A percentile compares a stretch with the other conserved stretches of the same genome.
Conservation (phyloP, 30 jellyfish, hydroid and myxozoan species). For the Turritopsis rubra region DNA sequence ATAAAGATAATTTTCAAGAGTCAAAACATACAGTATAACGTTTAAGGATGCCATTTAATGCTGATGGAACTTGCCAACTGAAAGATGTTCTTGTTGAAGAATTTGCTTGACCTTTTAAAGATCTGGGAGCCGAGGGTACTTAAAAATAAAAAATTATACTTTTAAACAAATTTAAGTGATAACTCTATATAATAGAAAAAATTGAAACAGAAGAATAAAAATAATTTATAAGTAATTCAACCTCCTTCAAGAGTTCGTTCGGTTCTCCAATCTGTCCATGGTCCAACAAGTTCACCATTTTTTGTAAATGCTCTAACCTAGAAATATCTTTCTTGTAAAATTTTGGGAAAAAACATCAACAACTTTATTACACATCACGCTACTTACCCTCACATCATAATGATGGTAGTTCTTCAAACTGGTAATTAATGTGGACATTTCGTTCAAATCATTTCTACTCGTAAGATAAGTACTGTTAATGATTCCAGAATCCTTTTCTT, state of each 20-base stretch:
- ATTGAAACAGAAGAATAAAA: background rate
- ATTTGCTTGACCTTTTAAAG: constrained; percentile 15
- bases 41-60: constrained; percentile 49
- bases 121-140: constrained; percentile 46
- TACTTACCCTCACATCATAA: constrained; percentile 16
- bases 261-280: constrained; percentile 2
- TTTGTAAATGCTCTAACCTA: constrained; percentile 23
- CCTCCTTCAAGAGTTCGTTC: constrained; percentile 27
- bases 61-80: constrained; percentile 44
- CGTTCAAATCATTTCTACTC: background rate
- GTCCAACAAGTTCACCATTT: background rate
- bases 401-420: background rate
- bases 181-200: background rate
- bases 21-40: constrained; percentile 29
- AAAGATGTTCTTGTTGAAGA: constrained; percentile 35
- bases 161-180: background rate
- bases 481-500: background rate
- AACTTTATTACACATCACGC: background rate
- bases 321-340: too few relatives aligned
- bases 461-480: background rate
- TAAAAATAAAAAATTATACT: background rate
- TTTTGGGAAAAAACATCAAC: background rate
- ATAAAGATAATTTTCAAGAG: background rate
- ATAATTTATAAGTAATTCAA: background rate
- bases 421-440: background rate